Percentiles rank a stretch among this genome's conserved stretches.
phyloP scores from a whole-genome alignment of 1,140 invertebrate species.

The Atta texana region DNA sequence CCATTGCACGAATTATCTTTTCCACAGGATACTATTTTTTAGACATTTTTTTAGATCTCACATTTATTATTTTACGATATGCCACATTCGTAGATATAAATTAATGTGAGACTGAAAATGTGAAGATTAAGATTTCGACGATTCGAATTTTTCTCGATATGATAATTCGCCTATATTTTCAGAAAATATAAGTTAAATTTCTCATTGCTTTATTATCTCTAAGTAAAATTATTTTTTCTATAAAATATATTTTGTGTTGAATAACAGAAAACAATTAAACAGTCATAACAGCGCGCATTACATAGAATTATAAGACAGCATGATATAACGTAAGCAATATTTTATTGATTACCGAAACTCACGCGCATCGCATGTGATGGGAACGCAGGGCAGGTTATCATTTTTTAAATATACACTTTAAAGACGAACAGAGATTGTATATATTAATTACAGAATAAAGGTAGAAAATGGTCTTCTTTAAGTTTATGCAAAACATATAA shows the following conservation, averaged over 20 bases:
- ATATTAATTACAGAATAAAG: conserved; percentile 28
- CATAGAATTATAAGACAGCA: background rate
- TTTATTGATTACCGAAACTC: background rate
- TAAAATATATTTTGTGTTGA: conserved; percentile 26
- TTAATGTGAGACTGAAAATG: background rate
- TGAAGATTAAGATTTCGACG: background rate
- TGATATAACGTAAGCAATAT: background rate
- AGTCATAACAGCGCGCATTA: background rate
- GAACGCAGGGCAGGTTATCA: background rate
- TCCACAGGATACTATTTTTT: conserved; percentile 11
- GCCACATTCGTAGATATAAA: background rate
- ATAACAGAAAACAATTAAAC: background rate
- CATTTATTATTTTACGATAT: conserved; percentile 13
- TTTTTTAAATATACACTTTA: conserved; percentile 9
- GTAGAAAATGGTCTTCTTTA: conserved; percentile 27
- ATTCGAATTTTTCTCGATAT: background rate
- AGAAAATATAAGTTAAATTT: conserved; percentile 1
- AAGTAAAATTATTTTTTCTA: conserved; percentile 44
- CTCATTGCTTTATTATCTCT: conserved; percentile 29
- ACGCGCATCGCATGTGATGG: background rate
- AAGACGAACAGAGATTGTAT: background rate
- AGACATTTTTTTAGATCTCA: background rate
- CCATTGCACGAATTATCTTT: conserved; percentile 33
- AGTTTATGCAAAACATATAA: conserved; percentile 10
- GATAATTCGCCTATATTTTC: background rate